A percentile compares a stretch with the other conserved stretches of the same genome.
phyloP scores from a whole-genome alignment of 2,888 invertebrate species.

The Nomada ruficornis region DNA sequence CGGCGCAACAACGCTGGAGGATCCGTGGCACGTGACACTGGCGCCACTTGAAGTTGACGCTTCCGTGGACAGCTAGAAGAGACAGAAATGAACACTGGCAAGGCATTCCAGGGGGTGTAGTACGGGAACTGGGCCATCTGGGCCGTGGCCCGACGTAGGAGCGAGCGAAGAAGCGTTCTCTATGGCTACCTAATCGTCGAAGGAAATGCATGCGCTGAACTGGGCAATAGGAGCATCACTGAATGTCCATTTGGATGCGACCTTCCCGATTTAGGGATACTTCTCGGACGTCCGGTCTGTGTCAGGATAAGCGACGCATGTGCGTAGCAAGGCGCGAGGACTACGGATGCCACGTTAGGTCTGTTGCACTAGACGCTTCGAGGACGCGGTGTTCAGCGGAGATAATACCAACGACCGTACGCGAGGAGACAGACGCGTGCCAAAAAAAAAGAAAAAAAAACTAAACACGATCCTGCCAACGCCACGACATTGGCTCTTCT shows the following conservation, averaged over 20 bases:
- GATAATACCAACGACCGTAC: not conserved
- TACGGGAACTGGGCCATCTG: conserved; percentile 29
- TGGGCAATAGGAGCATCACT: not conserved
- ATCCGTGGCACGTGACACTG: conserved; percentile 60
- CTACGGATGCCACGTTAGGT: not conserved
- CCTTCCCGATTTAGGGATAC: not conserved
- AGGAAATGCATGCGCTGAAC: conserved; percentile 2
- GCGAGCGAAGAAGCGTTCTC: conserved; percentile 49
- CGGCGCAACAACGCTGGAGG: conserved; percentile 54
- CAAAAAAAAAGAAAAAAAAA: conserved; percentile 16
- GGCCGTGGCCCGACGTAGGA: conserved; percentile 40
- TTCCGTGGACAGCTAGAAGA: conserved; percentile 63
- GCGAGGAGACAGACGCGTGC: conserved; percentile 46
- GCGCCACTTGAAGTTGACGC: conserved; percentile 70
- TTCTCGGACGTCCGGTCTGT: conserved; percentile 1
- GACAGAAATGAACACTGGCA: conserved; percentile 67
- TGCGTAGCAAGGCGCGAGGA: not conserved
- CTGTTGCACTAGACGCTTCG: not conserved
- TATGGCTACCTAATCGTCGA: conserved; percentile 28
- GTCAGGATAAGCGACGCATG: not conserved
- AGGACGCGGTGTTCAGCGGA: conserved; percentile 18
- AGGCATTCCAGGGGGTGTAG: conserved; percentile 70
- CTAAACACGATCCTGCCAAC: conserved; percentile 36
- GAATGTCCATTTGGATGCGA: too few relatives aligned
- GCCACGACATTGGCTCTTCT: conserved; percentile 13